Conservation (phyloP, 2,113 vertebrate genomes). For the Pedionomus torquatus region DNA sequence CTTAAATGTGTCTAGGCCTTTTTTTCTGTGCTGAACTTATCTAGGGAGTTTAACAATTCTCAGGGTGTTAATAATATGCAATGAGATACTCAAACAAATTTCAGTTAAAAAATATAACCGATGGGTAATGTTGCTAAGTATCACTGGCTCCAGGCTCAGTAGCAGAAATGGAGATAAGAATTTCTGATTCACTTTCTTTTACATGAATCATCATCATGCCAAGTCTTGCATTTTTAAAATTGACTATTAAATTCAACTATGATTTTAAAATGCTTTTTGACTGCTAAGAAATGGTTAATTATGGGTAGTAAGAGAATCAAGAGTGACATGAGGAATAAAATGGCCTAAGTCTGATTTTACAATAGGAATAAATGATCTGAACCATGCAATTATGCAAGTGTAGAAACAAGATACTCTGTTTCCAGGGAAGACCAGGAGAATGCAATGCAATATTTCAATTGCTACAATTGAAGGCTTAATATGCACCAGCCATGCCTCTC, state of each 20-base stretch:
- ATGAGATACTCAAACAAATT: background rate
- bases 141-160: background rate
- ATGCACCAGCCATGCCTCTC: background rate
- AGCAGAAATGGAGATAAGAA: background rate
- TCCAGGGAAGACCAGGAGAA: background rate
- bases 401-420: conserved; percentile 7
- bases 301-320: background rate
- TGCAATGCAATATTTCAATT: background rate
- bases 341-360: background rate
- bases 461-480: background rate
- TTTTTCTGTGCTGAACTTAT: background rate
- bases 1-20: background rate
- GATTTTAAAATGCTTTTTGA: conserved; percentile 10
- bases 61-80: background rate
- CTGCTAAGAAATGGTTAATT: conserved; percentile 21
- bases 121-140: background rate
- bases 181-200: background rate
- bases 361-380: conserved; percentile 12
- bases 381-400: background rate
- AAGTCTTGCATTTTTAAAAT: background rate
- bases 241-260: background rate
- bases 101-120: background rate
- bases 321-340: background rate
- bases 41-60: background rate
- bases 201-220: background rate